Percentiles rank a stretch among this genome's conserved stretches.
These are phyloP conservation scores for Hycleus cichorii DNA, from an alignment of 1,140 invertebrate genomes.

Conservation along the genomic window DNA sequence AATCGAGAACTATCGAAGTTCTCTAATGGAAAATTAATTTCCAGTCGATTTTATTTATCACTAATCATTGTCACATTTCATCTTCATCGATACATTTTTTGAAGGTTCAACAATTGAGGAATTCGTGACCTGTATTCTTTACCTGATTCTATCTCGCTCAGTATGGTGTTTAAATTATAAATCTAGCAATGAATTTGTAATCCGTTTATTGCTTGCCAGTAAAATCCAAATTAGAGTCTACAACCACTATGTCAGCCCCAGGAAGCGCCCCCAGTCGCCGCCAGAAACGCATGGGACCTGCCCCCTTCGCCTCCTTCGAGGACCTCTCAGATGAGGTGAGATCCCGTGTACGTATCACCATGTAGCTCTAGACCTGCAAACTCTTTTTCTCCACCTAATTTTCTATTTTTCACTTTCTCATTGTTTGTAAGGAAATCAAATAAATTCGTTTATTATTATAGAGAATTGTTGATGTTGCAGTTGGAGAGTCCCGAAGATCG, in stretches of 20 bases:
- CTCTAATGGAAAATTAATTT: too few species aligned
- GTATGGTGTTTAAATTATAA: not conserved
- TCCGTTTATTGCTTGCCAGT: constrained; percentile 19
- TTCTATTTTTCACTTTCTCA: too few species aligned
- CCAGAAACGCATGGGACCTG: constrained; percentile 74
- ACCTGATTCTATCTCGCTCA: not conserved
- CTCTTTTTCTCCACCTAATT: not conserved
- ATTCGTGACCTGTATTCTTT: not conserved
- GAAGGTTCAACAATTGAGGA: not conserved
- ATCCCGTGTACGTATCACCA: constrained; percentile 48
- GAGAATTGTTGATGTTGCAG: constrained; percentile 30
- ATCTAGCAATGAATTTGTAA: not conserved
- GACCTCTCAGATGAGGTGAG: constrained; percentile 77
- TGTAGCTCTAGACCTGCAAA: constrained; percentile 1
- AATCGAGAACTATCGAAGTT: too few species aligned
- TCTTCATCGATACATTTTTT: too few species aligned
- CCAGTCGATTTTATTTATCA: too few species aligned
- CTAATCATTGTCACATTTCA: too few species aligned
- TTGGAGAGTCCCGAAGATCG: constrained; percentile 55
- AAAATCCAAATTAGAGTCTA: constrained; percentile 9
- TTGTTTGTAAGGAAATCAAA: too few species aligned
- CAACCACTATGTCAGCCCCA: constrained; percentile 21
- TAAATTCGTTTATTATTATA: not conserved
- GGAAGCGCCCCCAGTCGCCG: constrained; percentile 23
- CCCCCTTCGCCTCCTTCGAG: constrained; percentile 88